These are phyloP conservation scores for Pissodes strobi DNA, from an alignment of 1,140 invertebrate species.

Conservation along the genomic window DNA sequence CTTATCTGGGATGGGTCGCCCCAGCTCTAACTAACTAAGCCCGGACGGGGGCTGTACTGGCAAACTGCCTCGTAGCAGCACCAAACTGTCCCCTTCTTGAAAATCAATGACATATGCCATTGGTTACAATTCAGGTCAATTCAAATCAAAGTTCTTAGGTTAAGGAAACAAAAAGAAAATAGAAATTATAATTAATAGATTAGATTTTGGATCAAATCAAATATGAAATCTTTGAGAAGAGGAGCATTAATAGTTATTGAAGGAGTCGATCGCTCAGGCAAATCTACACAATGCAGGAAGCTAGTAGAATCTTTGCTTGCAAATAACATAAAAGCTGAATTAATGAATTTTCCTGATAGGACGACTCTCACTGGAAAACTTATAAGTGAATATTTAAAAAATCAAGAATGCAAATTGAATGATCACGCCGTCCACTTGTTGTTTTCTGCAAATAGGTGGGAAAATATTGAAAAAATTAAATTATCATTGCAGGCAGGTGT, in stretches of 20 bases:
- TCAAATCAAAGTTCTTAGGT: too few relatives aligned
- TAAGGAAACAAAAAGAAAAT: too few relatives aligned
- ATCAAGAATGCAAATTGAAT: conserved; percentile 68
- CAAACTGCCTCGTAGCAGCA: too few relatives aligned
- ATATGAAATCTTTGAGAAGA: conserved; percentile 53
- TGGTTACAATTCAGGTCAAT: too few relatives aligned
- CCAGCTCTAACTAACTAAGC: too few relatives aligned
- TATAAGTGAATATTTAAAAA: conserved; percentile 80
- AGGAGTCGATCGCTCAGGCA: conserved; percentile 90
- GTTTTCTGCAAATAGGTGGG: conserved; percentile 95
- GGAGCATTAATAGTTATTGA: conserved; percentile 84
- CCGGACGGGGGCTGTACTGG: too few relatives aligned
- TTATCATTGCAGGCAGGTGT: conserved; percentile 69
- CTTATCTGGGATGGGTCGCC: too few relatives aligned
- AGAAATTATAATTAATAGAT: too few relatives aligned
- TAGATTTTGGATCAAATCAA: too few relatives aligned
- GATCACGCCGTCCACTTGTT: conserved; percentile 87
- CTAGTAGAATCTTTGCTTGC: conserved; percentile 61
- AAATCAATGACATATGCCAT: too few relatives aligned
- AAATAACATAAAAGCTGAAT: conserved; percentile 56
- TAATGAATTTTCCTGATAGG: conserved; percentile 70
- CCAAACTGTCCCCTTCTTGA: too few relatives aligned
- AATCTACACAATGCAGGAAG: conserved; percentile 84
- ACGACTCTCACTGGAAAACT: conserved; percentile 77
- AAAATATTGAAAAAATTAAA: conserved; percentile 71